Base-by-base conservation (phyloP, 2,797 vertebrate species). In the Calcarius lapponicus region DNA sequence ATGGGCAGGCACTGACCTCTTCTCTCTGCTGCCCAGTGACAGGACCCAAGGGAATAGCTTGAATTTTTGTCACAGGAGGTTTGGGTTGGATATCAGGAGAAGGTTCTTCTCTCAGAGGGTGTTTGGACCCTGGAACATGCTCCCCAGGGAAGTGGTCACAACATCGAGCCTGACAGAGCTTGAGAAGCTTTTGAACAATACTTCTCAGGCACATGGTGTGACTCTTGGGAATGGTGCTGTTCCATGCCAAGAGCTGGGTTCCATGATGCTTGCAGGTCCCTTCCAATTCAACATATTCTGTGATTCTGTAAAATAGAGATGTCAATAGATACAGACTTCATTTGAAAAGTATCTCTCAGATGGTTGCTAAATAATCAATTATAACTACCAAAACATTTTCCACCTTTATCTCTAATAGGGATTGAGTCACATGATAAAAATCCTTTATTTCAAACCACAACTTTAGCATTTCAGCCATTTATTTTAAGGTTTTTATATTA, bases 241-340 rank as follows among this genome's bases (percentile, higher is more conserved):
- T 58, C n/a, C 1, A 1, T 1, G 4, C n/a, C 31, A 53, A n/a
- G 24, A 38, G 4, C 7, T 45, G 6, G 2, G 20, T 24, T 53
- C 8, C 11, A 9, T 20, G 16, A 29, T 38, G 11, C 10, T n/a
- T 8, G 15, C 11, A 7, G 3, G 2, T 53, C 10, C 12, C n/a
- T 69, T 53, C 11, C 64, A 76, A 40, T 13, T n/a, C 16, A 38
- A 12, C 16, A 29, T n/a, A 38, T 24, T 65, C 32, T 66, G 17
- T 57, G 36, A 40, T 56, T 72, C 29, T 65, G 11, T 51, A 36
- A 72, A 38, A 80, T 57, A 34, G 62, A 92, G 22, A 38, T 82
- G 51, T 38, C 14, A 61, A 76, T 11, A 69, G 47, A 45, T 45
- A 53, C 4, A 88, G 19, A 21, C 6, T 50, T 48, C 20, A 13